These are phyloP conservation scores for Eilema depressum DNA, from an alignment of 2,888 invertebrate species.

Conservation along the genomic window DNA sequence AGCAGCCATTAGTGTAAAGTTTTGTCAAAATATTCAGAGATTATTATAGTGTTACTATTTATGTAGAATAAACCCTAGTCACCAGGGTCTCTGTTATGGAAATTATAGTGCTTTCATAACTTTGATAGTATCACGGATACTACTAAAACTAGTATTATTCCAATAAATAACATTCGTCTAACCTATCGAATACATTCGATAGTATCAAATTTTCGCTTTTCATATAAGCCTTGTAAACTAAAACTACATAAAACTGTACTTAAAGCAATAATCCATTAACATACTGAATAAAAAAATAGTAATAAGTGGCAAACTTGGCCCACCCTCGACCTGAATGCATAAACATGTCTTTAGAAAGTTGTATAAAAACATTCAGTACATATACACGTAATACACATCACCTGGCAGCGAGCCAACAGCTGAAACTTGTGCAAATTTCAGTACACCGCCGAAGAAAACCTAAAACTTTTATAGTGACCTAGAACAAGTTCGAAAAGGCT, in stretches of 20 bases:
- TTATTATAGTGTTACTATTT: too few relatives aligned
- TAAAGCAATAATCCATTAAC: background rate
- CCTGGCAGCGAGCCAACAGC: conserved; percentile 64
- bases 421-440: conserved; percentile 65
- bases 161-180: too few relatives aligned
- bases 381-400: conserved; percentile 45
- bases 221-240: background rate
- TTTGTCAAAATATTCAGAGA: too few relatives aligned
- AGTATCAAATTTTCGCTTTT: background rate
- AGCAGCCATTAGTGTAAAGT: too few relatives aligned
- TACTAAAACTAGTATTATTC: background rate
- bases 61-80: too few relatives aligned
- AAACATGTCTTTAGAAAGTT: conserved; percentile 34
- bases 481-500: conserved; percentile 47
- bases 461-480: conserved; percentile 63
- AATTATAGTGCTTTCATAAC: too few relatives aligned
- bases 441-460: conserved; percentile 44
- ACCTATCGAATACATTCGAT: background rate
- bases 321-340: conserved; percentile 33
- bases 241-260: conserved; percentile 1
- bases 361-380: conserved; percentile 31
- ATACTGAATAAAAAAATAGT: background rate
- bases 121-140: too few relatives aligned
- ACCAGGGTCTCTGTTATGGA: too few relatives aligned
- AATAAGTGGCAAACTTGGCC: conserved; percentile 17